These are phyloP conservation scores for Cheirogaleus medius DNA, from an alignment of 2,113 vertebrate genomes.

Conservation along the genomic window DNA sequence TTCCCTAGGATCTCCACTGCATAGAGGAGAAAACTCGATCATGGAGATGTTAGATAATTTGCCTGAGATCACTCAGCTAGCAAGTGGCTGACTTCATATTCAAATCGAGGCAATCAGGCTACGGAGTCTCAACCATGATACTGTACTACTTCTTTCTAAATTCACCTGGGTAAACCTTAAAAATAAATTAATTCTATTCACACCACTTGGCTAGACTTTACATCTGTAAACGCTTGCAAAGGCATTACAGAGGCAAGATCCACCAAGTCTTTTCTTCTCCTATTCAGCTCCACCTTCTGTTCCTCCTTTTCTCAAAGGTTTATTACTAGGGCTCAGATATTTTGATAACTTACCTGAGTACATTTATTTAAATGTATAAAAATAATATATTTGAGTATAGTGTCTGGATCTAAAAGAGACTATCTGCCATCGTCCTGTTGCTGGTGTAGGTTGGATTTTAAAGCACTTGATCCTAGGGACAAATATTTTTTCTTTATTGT, in stretches of 20 bases:
- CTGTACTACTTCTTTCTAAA: background rate
- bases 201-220: background rate
- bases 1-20: background rate
- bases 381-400: background rate
- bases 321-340: background rate
- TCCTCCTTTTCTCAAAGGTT: background rate
- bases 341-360: background rate
- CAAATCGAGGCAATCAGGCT: background rate
- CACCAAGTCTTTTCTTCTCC: background rate
- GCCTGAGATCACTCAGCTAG: background rate
- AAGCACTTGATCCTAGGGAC: background rate
- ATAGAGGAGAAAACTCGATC: background rate
- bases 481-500: background rate
- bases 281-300: background rate
- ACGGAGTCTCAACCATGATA: background rate
- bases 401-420: background rate
- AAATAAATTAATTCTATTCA: background rate
- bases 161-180: background rate
- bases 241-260: background rate
- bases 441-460: background rate
- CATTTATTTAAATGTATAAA: background rate
- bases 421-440: background rate
- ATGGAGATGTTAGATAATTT: background rate
- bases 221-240: background rate
- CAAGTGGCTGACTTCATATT: background rate